Base-by-base conservation (phyloP, 1,140 invertebrate genomes). In the Monochamus saltuarius region DNA sequence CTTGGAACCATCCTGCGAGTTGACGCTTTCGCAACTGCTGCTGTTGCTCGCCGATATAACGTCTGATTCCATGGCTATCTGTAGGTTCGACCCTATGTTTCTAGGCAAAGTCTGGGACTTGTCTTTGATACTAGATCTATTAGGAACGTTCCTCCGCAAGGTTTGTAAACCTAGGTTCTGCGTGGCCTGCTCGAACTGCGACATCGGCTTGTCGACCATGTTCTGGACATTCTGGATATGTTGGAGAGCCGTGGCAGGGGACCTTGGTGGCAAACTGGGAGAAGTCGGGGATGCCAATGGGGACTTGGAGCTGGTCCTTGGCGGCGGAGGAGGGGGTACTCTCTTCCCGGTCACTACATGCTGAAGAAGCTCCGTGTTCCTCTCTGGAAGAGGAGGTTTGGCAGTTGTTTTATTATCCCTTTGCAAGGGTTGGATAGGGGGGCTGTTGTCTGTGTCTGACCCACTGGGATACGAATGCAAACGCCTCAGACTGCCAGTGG, bases 301-400 rank as follows among this genome's bases (percentile, higher is more conserved):
- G 19, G 89, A 90, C 67, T 89, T 84, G 34, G 90, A 92, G 55
- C 88, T 90, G 45, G 90, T 92, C 49, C 90, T 82, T 10, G 90
- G 90, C 14, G 90, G 90, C 36, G 90, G 90, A n/a, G 90, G 90
- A 29, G 90, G 90, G n/a, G 90, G 90, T 17, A 90, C 86, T 57
- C 89, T 82, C 68, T 89, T 87, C 8, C 84, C 82, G 9, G 82
- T 84, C 58, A 86, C 79, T 51, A 83, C 62, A 63, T 83, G 83
- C 47, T 84, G 82, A 40, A 88, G 78, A 16, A 89, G 74, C 64
- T 90, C 88, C 38, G 85, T 82, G 69, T 89, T 89, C 36, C 89
- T 81, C 76, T 91, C 88, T 14, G 89, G 89, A n/a, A 91, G 82
- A 19, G 88, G 87, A 56, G 89, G 88, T 79, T 89, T 85, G 65